Base-by-base conservation (phyloP, 2,113 vertebrate species). In the Coregonus clupeaformis region DNA sequence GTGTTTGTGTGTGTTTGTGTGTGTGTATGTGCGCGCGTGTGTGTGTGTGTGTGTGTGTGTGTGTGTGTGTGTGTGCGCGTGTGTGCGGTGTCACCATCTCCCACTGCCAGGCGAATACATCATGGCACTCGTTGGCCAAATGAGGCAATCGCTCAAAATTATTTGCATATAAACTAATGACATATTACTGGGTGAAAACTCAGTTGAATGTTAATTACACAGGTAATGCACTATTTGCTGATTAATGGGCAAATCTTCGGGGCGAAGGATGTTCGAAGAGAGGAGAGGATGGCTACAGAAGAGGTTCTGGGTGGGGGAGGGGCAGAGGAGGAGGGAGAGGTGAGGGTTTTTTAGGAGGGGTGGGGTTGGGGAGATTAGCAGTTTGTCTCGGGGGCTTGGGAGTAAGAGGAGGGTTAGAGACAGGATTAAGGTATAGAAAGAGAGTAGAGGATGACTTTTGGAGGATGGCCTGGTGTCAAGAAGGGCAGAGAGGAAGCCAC, bases 151-250 rank as follows among this genome's bases (percentile, higher is more conserved):
- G 91, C 92, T 94, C 94, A 94, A 93, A 96, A 95, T 96, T 95
- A 97, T 98, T 97, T 97, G 95, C 94, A 97, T 96, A 95, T 95
- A 96, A 96, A 95, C 94, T 95, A 96, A 96, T 96, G 93, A 94
- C 95, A 91, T 95, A 96, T 96, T 95, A 94, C 94, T 94, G 94
- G 94, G 92, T 94, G 91, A 96, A 42, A 95, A 96, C 96, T 95
- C 95, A 93, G 94, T 96, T 93, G 92, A 95, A 95, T 94, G 94
- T 95, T 96, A 96, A 95, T 96, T 97, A 96, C 92, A 93, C 95
- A 95, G 94, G 95, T 93, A 94, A 96, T 96, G 96, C 95, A 94
- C 95, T 96, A 97, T 98, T 98, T 97, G 93, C 95, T 95, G 96
- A 97, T 98, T 96, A 98, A 98, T 98, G 95, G 96, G 91, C 97